Base-by-base conservation (phyloP, 2,113 vertebrate genomes). In the Toxotes chatareus region DNA sequence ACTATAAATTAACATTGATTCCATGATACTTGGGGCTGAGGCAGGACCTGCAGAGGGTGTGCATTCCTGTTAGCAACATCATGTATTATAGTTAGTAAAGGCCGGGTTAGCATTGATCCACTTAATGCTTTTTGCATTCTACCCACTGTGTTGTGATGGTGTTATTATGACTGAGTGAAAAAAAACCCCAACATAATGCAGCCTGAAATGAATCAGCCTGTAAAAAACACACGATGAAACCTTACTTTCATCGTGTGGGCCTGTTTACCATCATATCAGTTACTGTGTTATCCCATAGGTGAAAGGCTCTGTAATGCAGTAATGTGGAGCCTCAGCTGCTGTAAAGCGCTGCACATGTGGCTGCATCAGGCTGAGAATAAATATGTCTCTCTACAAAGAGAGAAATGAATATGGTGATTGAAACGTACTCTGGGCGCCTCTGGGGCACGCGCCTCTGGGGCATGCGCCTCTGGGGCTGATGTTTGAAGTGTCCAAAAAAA, bases 1-100 rank as follows among this genome's bases (percentile, higher is more conserved):
- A 3, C 16, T 67, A 17, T 79, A 57, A 73, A 59, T 73, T 57
- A 85, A 65, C 23, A 84, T 75, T 60, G 81, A 85, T 78, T 82
- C 64, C 38, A 36, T 36, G 38, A 76, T 9, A 40, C 17, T 27
- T 21, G 6, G 19, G 19, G 7, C 19, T 2, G n/a, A 62, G 40
- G 55, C 10, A 3, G 12, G 32, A 21, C 16, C 27, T 71, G 13
- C 68, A 17, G 9, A 62, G 7, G 34, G 27, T 4, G 19, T 8
- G 65, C 4, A 34, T 13, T 65, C 8, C 32, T 68, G 31, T 67
- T 72, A 42, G 8, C 46, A 46, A 8, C 46, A 60, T 64, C 19
- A 36, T 67, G 16, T 31, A 31, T 61, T 84, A 21, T 60, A 55
- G 73, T 64, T 57, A 81, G 31, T 0, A 56, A n/a, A 16, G 27